A percentile compares a stretch with the other conserved stretches of the same genome.
Evolutionary conservation across 2,113 vertebrate genomes (phyloP).

Genomic region (Cinclus cinclus): DNA sequence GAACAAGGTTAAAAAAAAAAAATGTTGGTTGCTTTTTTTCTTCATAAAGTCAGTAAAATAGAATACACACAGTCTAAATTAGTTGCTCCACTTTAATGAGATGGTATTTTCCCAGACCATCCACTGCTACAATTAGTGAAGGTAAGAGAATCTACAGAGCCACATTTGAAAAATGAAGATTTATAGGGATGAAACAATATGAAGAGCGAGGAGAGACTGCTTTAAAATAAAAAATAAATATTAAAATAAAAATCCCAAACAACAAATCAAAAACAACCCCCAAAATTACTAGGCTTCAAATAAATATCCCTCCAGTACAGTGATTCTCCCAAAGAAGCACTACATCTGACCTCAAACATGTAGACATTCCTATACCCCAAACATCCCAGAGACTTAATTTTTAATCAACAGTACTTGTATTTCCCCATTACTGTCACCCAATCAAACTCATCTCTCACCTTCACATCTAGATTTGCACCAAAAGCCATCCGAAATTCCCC

Average conservation of each 20-base stretch:
- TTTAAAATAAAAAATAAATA: background rate
- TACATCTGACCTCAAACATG: background rate
- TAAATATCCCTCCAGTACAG: background rate
- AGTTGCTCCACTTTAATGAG: background rate
- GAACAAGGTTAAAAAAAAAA: conserved; percentile 2
- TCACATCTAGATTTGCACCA: conserved; percentile 90
- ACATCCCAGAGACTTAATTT: background rate
- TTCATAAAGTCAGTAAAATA: background rate
- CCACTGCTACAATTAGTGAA: background rate
- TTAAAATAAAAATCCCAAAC: background rate
- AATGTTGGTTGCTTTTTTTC: background rate
- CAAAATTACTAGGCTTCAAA: background rate
- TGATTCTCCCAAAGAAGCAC: background rate
- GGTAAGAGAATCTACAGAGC: background rate
- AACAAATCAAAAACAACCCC: background rate
- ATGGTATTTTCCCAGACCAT: background rate
- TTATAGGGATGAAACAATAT: background rate
- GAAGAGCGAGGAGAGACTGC: background rate
- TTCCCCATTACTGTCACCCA: background rate
- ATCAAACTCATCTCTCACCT: conserved; percentile 73
- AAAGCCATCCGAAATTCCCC: conserved; percentile 96
- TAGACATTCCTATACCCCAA: background rate
- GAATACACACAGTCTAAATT: background rate
- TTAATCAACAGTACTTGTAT: background rate
- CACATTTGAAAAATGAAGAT: background rate